Percentiles rank a stretch among this genome's conserved stretches.
These are phyloP conservation scores for Otolemur garnettii DNA, from an alignment of 2,113 vertebrate species.

Conservation along the genomic window DNA sequence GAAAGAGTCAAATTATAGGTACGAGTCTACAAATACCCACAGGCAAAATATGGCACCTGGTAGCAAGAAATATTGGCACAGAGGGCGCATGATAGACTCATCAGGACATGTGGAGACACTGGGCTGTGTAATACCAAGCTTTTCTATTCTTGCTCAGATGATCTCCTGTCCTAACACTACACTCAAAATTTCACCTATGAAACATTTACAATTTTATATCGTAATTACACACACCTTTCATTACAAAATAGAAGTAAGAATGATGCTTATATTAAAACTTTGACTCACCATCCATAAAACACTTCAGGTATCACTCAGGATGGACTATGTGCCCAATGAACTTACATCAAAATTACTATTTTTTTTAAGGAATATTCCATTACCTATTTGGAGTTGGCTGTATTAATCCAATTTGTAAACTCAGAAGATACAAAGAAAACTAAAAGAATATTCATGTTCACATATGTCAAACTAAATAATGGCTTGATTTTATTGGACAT, in stretches of 20 bases:
- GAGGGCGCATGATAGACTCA: constrained; percentile 76
- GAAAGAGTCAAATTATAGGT: constrained; percentile 57
- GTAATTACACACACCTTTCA: constrained; percentile 2
- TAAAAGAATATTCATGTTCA: background rate
- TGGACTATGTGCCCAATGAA: background rate
- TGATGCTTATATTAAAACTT: constrained; percentile 53
- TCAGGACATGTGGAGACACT: constrained; percentile 73
- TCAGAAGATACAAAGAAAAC: background rate
- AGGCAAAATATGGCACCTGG: constrained; percentile 58
- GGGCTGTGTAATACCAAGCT: constrained; percentile 68
- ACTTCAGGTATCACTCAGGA: background rate
- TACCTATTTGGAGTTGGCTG: background rate
- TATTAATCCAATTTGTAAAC: background rate
- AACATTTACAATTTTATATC: constrained; percentile 42
- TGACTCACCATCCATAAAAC: background rate
- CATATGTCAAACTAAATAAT: background rate
- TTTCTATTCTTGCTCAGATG: background rate
- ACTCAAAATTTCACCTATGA: constrained; percentile 45
- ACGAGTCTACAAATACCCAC: constrained; percentile 73
- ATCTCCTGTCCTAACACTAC: background rate
- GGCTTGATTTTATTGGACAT: background rate
- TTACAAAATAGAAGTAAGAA: constrained; percentile 47
- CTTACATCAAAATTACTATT: constrained; percentile 4
- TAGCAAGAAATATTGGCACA: constrained; percentile 82
- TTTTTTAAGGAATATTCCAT: constrained; percentile 8